These are phyloP conservation scores for Elmis aenea DNA, from an alignment of 2,888 invertebrate species.

Conservation along the genomic window DNA sequence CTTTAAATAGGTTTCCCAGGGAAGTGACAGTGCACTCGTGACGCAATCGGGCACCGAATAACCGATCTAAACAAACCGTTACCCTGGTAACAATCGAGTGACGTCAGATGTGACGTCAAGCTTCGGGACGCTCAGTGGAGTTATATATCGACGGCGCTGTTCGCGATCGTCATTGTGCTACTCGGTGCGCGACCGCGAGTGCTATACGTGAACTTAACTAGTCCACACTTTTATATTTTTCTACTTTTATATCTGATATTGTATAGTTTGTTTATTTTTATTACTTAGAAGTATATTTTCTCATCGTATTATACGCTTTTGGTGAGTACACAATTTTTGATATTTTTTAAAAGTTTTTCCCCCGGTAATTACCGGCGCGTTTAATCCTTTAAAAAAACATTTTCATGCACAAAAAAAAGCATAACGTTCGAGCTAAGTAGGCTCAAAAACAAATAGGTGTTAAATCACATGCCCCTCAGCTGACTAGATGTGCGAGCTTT, in stretches of 20 bases:
- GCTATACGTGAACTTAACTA: conserved; percentile 40
- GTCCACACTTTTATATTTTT: conserved; percentile 47
- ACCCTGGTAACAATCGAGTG: conserved; percentile 41
- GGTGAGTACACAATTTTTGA: conserved; percentile 34
- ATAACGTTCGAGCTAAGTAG: too few relatives aligned
- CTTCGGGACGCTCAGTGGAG: conserved; percentile 32
- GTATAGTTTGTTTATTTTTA: conserved; percentile 45
- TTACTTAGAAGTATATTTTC: conserved; percentile 41
- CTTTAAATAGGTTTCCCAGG: conserved; percentile 25
- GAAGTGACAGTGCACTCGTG: conserved; percentile 50
- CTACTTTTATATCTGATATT: conserved; percentile 46
- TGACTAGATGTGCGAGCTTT: conserved; percentile 18
- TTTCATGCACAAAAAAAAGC: conserved; percentile 2
- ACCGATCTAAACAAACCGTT: conserved; percentile 48
- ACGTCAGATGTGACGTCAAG: conserved; percentile 42
- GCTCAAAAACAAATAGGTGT: conserved; percentile 9
- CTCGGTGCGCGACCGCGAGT: conserved; percentile 40
- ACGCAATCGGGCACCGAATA: conserved; percentile 55
- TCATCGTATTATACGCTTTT: conserved; percentile 42
- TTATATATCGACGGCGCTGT: conserved; percentile 44
- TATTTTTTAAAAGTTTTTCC: background rate
- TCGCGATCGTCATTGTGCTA: conserved; percentile 41
- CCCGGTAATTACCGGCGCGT: background rate
- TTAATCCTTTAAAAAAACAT: background rate
- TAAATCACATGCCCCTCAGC: conserved; percentile 17